Base-by-base conservation (phyloP, 1,140 invertebrate species). In the Dufourea novaeangliae region DNA sequence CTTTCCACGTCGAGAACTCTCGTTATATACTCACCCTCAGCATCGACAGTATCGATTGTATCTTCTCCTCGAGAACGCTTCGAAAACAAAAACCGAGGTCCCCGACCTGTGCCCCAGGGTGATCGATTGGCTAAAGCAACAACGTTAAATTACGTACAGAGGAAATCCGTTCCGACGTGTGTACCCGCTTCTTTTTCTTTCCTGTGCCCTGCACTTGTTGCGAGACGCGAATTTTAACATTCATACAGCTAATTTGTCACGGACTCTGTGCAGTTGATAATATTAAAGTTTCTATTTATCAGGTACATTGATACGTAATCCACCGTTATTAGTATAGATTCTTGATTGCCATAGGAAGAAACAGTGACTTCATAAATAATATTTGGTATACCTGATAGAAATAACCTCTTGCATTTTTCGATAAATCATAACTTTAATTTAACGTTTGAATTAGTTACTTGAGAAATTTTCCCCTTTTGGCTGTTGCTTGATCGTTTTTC, bases 131-230 rank as follows among this genome's bases (percentile, higher is more conserved):
- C 70, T 25, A 50, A 37, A 78, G 56, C 80, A 57, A 17, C 22
- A 61, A 67, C 50, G 69, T 76, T 82, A 78, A 82, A 59, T 78
- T 68, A 57, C 80, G 37, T 66, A 41, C n/a, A 46, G 46, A 78
- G 79, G 81, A 83, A 82, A 83, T 83, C 79, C 74, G 81, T 73
- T 72, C 50, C 11, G 79, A 82, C 46, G 63, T 56, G 27, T 32
- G 10, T 37, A 27, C 44, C 32, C 22, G 41, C 11, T 54, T 37
- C 46, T 37, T 29, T 17, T 32, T 12, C n/a, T 29, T 25, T 22
- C 8, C 8, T 3, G 7, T 14, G 17, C 8, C 12, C 54, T 7
- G 6, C 27, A 5, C 10, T 17, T 63, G 22, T 37, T 44, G 37
- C 8, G 20, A 20, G 10, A 32, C n/a, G 14, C 34, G 2, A 14